Percentiles rank a stretch among this genome's conserved stretches.
phyloP scores from a whole-genome alignment of 1,140 invertebrate genomes.

The Portunus trituberculatus region DNA sequence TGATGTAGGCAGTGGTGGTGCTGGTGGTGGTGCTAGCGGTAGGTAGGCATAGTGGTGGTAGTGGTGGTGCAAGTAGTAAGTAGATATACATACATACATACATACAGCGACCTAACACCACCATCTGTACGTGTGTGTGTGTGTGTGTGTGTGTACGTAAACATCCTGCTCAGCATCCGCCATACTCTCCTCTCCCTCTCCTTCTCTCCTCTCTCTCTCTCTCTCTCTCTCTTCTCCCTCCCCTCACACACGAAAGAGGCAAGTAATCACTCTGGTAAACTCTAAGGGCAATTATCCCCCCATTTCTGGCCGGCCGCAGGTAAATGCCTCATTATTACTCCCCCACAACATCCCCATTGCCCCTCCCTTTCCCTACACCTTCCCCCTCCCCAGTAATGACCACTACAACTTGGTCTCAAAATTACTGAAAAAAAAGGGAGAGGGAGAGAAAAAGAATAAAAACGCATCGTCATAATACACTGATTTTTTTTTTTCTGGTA shows the following conservation, averaged over 20 bases:
- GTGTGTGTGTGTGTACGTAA: conserved; percentile 55
- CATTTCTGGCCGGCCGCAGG: conserved; percentile 51
- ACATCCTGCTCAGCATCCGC: conserved; percentile 22
- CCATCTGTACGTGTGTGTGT: conserved; percentile 39
- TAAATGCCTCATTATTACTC: conserved; percentile 50
- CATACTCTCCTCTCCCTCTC: background rate
- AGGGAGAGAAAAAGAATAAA: no score
- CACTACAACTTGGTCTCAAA: conserved; percentile 10
- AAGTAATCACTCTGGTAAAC: conserved; percentile 56
- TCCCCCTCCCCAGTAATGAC: background rate
- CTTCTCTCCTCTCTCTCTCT: background rate
- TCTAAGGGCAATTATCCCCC: conserved; percentile 51
- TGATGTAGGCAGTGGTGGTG: no score
- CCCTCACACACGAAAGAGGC: conserved; percentile 13
- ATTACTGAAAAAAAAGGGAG: background rate
- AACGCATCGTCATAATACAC: background rate
- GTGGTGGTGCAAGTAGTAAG: background rate
- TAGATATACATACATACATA: conserved; percentile 27
- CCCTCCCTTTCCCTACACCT: background rate
- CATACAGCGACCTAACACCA: background rate
- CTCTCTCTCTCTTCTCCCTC: background rate
- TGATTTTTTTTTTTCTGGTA: no score
- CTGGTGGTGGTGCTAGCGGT: no score
- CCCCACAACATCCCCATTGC: background rate
- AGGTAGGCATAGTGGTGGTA: background rate